A percentile compares a stretch with the other conserved stretches of the same genome.
These are phyloP conservation scores for Plectropomus leopardus DNA, from an alignment of 2,113 vertebrate genomes.

Conservation along the genomic window DNA sequence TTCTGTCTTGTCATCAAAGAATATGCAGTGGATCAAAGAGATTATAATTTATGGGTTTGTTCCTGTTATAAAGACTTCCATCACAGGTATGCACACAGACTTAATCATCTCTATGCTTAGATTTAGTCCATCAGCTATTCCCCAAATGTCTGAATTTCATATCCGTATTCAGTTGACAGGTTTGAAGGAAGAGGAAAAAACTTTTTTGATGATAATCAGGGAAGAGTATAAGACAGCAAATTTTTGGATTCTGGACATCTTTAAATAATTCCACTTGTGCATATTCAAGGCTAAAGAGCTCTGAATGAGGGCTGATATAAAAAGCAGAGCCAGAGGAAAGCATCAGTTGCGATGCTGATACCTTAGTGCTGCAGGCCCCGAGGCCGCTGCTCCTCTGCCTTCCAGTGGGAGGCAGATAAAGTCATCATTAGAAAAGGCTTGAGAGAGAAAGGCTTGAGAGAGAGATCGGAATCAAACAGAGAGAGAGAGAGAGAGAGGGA, in stretches of 20 bases:
- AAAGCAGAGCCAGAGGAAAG: constrained; percentile 56
- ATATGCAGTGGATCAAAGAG: constrained; percentile 16
- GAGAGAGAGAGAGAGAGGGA: constrained; percentile 28
- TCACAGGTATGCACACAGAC: constrained; percentile 26
- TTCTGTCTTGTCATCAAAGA: constrained; percentile 23
- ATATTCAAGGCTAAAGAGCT: constrained; percentile 76
- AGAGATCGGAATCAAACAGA: constrained; percentile 57
- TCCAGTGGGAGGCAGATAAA: constrained; percentile 79
- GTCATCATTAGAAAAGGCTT: constrained; percentile 78
- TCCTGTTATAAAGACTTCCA: constrained; percentile 13
- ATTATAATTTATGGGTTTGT: constrained; percentile 33
- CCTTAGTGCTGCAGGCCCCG: constrained; percentile 60
- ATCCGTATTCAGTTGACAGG: constrained; percentile 60
- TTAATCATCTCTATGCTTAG: constrained; percentile 6
- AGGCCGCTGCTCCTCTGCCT: constrained; percentile 67
- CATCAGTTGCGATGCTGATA: constrained; percentile 63
- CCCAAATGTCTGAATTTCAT: constrained; percentile 38
- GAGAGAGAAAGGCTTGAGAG: constrained; percentile 31
- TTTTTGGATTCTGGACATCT: constrained; percentile 56
- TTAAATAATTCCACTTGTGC: constrained; percentile 81
- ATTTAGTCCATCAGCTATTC: constrained; percentile 40
- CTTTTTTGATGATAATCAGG: constrained; percentile 55
- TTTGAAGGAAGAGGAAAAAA: constrained; percentile 32
- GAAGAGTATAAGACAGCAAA: constrained; percentile 54
- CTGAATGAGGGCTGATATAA: constrained; percentile 68